A percentile compares a stretch with the other conserved stretches of the same genome.
Conservation (phyloP, 2,113 vertebrate genomes). For the Phalacrocorax brasilianus region DNA sequence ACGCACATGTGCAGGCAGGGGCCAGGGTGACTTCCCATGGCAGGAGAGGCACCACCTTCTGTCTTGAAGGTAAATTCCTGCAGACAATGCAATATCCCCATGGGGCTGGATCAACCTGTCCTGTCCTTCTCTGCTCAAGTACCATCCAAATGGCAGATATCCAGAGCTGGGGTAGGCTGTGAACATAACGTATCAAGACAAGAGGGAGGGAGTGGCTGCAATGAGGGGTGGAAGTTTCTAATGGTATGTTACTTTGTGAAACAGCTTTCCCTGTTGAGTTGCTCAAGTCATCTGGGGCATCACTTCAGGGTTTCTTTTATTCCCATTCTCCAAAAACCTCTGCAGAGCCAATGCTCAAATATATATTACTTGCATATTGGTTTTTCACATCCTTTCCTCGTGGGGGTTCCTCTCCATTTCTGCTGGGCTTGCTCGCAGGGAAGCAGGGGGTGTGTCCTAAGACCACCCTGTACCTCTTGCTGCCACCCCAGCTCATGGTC, state of each 20-base stretch:
- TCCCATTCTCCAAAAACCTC: background rate
- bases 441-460: background rate
- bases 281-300: background rate
- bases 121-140: background rate
- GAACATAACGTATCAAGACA: background rate
- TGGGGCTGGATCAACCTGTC: background rate
- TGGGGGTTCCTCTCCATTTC: background rate
- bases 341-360: background rate
- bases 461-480: background rate
- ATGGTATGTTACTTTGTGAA: background rate
- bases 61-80: background rate
- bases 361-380: background rate
- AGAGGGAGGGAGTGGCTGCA: background rate
- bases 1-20: accelerated
- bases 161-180: background rate
- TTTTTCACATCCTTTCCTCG: background rate
- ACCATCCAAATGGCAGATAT: background rate
- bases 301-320: background rate
- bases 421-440: background rate
- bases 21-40: background rate
- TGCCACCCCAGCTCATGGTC: background rate
- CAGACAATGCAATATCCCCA: background rate
- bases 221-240: background rate
- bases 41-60: background rate
- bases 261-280: background rate